A percentile compares a stretch with the other conserved stretches of the same genome.
These are phyloP conservation scores for Nezara viridula DNA, from an alignment of 2,888 invertebrate species.

Conservation along the genomic window DNA sequence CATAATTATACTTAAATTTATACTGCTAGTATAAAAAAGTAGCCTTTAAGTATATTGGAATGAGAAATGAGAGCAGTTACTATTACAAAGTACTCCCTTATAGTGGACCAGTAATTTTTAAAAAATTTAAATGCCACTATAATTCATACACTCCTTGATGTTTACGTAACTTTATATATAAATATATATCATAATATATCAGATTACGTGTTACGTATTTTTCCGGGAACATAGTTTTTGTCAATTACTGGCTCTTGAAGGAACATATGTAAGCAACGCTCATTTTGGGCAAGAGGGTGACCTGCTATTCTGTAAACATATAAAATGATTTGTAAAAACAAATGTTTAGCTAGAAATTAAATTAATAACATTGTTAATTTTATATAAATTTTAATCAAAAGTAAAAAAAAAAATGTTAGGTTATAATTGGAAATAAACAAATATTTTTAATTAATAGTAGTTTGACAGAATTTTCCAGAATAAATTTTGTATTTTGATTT, in stretches of 20 bases:
- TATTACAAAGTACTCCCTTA: conserved; percentile 55
- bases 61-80: conserved; percentile 52
- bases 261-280: conserved; percentile 99
- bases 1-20: conserved; percentile 56
- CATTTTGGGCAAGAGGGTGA: conserved; percentile 98
- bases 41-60: conserved; percentile 56
- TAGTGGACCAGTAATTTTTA: conserved; percentile 43
- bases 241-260: conserved; percentile 97
- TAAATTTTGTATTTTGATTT: too few species aligned
- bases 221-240: conserved; percentile 99
- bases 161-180: not conserved
- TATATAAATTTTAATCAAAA: too few species aligned
- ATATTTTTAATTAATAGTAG: too few species aligned
- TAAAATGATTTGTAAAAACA: not conserved
- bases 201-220: conserved; percentile 94
- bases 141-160: conserved; percentile 45
- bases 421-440: too few species aligned
- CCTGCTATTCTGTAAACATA: conserved; percentile 87
- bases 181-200: not conserved
- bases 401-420: too few species aligned
- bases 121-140: conserved; percentile 37
- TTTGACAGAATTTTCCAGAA: too few species aligned
- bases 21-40: conserved; percentile 53
- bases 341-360: too few species aligned
- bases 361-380: too few species aligned